Evolutionary conservation across 2,113 vertebrate species (phyloP).

Genomic region (Heptranchias perlo): DNA sequence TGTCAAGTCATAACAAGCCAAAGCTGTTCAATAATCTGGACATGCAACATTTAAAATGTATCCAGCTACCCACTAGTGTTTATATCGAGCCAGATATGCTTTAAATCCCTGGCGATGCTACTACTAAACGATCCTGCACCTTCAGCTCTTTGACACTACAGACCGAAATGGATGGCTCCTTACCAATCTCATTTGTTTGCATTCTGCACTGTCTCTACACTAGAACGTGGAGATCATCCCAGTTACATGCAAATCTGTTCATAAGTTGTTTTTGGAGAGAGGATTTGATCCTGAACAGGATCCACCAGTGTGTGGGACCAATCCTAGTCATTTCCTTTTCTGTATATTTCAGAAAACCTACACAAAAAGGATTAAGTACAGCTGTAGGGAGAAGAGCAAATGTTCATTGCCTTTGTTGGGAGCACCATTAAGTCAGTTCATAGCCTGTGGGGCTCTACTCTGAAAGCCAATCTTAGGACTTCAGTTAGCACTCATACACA

Average conservation of each 20-base stretch:
- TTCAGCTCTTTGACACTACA: too few species aligned
- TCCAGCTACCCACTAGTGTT: too few species aligned
- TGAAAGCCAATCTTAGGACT: neutral
- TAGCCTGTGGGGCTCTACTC: neutral
- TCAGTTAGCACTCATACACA: neutral
- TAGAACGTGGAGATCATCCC: neutral
- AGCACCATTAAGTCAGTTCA: neutral
- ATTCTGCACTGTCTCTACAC: too few species aligned
- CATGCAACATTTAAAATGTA: too few species aligned
- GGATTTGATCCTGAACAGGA: neutral
- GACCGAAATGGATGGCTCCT: neutral
- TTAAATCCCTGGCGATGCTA: too few species aligned
- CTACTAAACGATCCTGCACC: too few species aligned
- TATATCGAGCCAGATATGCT: too few species aligned
- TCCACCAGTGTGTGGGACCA: neutral
- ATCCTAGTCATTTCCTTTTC: neutral
- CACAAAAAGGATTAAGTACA: neutral
- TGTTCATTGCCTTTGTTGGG: neutral
- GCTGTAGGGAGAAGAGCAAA: neutral
- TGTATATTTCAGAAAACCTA: neutral
- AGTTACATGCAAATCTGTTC: neutral
- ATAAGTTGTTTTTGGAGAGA: neutral
- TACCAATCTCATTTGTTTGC: neutral
- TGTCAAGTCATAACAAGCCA: too few species aligned
- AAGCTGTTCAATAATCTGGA: too few species aligned